Percentiles rank a stretch among this genome's conserved stretches.
phyloP scores from a whole-genome alignment of 1,140 invertebrate species.

The Drosophila bocki region DNA sequence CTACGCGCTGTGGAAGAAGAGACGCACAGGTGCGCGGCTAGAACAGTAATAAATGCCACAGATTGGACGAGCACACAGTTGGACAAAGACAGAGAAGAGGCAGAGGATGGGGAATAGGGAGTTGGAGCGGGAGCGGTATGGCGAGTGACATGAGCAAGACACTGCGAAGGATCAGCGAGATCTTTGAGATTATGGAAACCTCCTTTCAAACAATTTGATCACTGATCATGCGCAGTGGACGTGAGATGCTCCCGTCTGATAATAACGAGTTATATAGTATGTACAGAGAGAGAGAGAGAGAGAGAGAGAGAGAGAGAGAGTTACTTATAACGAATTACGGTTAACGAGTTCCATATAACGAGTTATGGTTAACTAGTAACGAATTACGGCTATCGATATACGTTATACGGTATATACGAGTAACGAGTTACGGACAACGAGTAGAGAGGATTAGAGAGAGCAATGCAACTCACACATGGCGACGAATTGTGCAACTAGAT shows the following conservation, averaged over 20 bases:
- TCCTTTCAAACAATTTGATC: neutral
- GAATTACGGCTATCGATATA: constrained; percentile 15
- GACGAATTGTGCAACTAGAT: constrained; percentile 81
- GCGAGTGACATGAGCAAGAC: constrained; percentile 20
- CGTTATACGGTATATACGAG: constrained; percentile 9
- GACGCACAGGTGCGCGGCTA: constrained; percentile 77
- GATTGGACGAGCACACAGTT: constrained; percentile 71
- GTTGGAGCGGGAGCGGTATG: neutral
- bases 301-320: neutral
- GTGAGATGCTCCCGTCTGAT: neutral
- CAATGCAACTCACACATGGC: constrained; percentile 79
- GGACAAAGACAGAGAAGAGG: constrained; percentile 27
- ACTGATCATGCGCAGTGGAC: constrained; percentile 17
- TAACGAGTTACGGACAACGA: constrained; percentile 32
- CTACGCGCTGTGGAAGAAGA: constrained; percentile 56
- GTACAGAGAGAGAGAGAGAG: neutral
- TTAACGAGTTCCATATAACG: constrained; percentile 13
- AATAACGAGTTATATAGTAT: constrained; percentile 7
- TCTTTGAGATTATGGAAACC: neutral
- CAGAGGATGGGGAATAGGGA: neutral
- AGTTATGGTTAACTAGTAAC: constrained; percentile 15
- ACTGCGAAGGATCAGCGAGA: constrained; percentile 27
- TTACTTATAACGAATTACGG: constrained; percentile 9
- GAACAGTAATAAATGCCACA: constrained; percentile 84
- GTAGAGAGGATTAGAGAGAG: constrained; percentile 27